Percentiles rank a stretch among this genome's conserved stretches.
Evolutionary conservation across 2,888 invertebrate genomes (phyloP).

Genomic region (Oeneis ivallda): DNA sequence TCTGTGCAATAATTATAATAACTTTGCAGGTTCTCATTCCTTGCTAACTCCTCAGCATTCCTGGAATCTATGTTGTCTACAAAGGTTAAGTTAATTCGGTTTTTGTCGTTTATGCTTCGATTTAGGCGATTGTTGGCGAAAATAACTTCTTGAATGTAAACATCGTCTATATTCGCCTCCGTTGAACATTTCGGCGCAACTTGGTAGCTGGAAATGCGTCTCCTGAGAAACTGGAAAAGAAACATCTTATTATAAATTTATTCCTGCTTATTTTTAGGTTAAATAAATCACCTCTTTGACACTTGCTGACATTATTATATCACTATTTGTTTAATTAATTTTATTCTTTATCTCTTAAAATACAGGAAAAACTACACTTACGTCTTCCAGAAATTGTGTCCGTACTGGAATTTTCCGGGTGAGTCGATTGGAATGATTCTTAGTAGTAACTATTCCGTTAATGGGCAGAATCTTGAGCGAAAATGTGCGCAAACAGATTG

Average conservation of each 20-base stretch:
- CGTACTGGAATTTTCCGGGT: conserved; percentile 74
- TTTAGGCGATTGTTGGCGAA: conserved; percentile 41
- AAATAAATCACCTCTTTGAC: background rate
- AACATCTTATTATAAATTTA: background rate
- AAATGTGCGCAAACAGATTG: conserved; percentile 80
- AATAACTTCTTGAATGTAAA: conserved; percentile 54
- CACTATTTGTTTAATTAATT: background rate
- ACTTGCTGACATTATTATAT: background rate
- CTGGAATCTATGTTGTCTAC: conserved; percentile 42
- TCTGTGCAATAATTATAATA: conserved; percentile 46
- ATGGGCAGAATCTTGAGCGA: conserved; percentile 80
- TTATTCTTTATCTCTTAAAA: too few relatives aligned
- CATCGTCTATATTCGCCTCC: conserved; percentile 58
- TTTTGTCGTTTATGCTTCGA: conserved; percentile 34
- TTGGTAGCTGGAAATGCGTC: conserved; percentile 72
- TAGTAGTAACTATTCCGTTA: conserved; percentile 77
- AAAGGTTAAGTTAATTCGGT: conserved; percentile 35
- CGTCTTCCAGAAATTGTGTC: conserved; percentile 80
- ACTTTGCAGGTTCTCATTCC: conserved; percentile 40
- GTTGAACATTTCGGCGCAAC: conserved; percentile 54
- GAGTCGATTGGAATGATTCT: conserved; percentile 77
- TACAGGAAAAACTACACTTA: conserved; percentile 51
- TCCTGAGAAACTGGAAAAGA: conserved; percentile 61
- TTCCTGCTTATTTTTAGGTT: background rate
- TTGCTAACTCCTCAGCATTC: conserved; percentile 14